These are phyloP conservation scores for Oscheius sp. DNA, from an alignment of 2,888 invertebrate species.

Conservation along the genomic window DNA sequence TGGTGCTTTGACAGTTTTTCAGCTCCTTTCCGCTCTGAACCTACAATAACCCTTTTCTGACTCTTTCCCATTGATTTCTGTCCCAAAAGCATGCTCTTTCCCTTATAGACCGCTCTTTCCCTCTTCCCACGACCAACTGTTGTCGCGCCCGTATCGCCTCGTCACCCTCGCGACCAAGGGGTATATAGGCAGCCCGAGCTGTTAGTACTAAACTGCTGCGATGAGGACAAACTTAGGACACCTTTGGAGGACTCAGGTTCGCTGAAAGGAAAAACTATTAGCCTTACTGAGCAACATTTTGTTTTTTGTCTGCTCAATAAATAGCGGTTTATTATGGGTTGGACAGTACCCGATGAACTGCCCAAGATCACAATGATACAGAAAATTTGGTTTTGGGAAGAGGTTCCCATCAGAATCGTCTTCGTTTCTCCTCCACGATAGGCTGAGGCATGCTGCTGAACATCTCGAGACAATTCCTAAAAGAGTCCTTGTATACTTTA, in stretches of 20 bases:
- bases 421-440: conserved; percentile 6
- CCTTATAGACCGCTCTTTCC: no score
- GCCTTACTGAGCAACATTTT: conserved; percentile 17
- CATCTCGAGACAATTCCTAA: conserved; percentile 23
- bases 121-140: background rate
- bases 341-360: background rate
- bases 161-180: background rate
- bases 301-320: background rate
- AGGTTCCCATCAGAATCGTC: background rate
- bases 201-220: background rate
- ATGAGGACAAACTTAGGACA: conserved; percentile 36
- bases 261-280: conserved; percentile 29
- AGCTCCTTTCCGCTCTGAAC: no score
- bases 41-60: no score
- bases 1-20: no score
- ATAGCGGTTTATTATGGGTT: conserved; percentile 3
- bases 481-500: background rate
- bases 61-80: no score
- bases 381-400: background rate
- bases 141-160: conserved; percentile 7
- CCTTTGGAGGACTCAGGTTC: conserved; percentile 29
- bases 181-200: conserved; percentile 6
- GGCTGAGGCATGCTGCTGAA: conserved; percentile 19
- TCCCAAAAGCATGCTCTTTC: no score
- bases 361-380: conserved; percentile 13